Evolutionary conservation across 2,888 invertebrate genomes (phyloP), one percentile per base, ranked within the genome.

Genomic region (Diogma glabrata): DNA sequence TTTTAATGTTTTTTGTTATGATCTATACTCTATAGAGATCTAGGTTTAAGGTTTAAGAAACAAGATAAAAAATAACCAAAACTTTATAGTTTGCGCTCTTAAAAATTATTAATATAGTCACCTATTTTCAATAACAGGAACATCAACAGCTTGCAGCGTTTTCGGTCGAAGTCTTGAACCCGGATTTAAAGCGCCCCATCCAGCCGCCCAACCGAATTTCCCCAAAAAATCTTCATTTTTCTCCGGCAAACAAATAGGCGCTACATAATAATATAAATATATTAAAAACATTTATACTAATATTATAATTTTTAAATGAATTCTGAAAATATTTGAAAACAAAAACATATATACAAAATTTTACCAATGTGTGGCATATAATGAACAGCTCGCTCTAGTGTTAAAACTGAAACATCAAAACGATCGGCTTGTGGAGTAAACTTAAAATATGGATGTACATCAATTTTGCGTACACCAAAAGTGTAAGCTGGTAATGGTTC

Each of bases 351-450:
- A n/a, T n/a, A n/a, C 51, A 45, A 48, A 33, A 33, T 64, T 69
- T 65, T 59, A 79, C 79, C 78, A 61, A 91, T 90, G 70, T 90
- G 89, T 3, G 89, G 87, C 79, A 91, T 84, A 59, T 86, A 87
- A 63, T 89, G 88, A n/a, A 92, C 91, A 47, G 86, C 84, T 54
- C 91, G 75, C 64, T 93, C 92, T 60, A 93, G 70, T 46, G 87
- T 81, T 55, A 93, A 72, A 1, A 93, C 93, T 5, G 93, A 92
- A 9, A 93, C 90, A 64, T 93, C 93, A 64, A 89, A 93, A 54
- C 92, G 75, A 64, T 87, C 87, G 0, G 91, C 90, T 70, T 91
- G 92, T 0, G 93, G 93, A 0, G 93, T 93, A 67, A 93, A 93
- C 71, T 87, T 87, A 72, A 88, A 88, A 66, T 90, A 84, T 0